Percentiles rank a stretch among this genome's conserved stretches.
Conservation (phyloP, 1,140 invertebrate species). For the Drosophila punjabiensis region DNA sequence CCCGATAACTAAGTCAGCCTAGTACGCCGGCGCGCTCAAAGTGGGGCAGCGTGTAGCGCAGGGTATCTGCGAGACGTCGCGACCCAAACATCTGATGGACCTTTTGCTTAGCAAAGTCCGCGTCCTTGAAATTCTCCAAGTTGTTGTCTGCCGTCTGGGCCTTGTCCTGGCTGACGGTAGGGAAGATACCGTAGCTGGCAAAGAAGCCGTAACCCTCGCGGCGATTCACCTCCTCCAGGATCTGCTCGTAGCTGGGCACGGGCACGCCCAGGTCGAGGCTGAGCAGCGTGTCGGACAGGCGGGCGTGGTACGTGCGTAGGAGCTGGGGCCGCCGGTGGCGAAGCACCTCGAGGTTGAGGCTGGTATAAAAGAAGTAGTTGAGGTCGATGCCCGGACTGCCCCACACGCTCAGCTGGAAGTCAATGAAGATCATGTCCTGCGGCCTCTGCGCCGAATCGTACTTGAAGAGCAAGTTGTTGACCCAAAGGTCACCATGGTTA, state of each 20-base stretch:
- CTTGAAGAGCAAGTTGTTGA: slow-evolving; percentile 89
- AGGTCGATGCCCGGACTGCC: slow-evolving; percentile 80
- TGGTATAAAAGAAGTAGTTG: slow-evolving; percentile 83
- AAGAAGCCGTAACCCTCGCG: slow-evolving; percentile 79
- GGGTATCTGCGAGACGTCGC: slow-evolving; percentile 54
- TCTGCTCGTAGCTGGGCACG: slow-evolving; percentile 77
- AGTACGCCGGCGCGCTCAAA: slow-evolving; percentile 71
- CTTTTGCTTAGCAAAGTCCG: slow-evolving; percentile 70
- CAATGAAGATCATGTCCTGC: slow-evolving; percentile 67
- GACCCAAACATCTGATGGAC: slow-evolving; percentile 69
- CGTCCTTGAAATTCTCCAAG: slow-evolving; percentile 70
- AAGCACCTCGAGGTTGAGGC: slow-evolving; percentile 67
- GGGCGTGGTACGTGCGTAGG: slow-evolving; percentile 73
- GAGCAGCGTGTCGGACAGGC: slow-evolving; percentile 75
- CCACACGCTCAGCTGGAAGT: slow-evolving; percentile 75
- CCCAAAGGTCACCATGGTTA: slow-evolving; percentile 89
- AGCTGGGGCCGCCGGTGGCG: slow-evolving; percentile 78
- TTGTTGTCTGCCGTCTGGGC: slow-evolving; percentile 65
- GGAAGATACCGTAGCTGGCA: slow-evolving; percentile 72
- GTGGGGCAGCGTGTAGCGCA: slow-evolving; percentile 69
- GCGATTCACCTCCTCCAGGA: slow-evolving; percentile 77
- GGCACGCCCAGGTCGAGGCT: slow-evolving; percentile 50
- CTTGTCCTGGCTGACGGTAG: slow-evolving; percentile 74
- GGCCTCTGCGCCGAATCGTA: slow-evolving; percentile 75
- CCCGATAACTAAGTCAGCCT: slow-evolving; percentile 24